These are phyloP conservation scores for Paramisgurnus dabryanus DNA, from an alignment of 2,113 vertebrate genomes.

Conservation along the genomic window DNA sequence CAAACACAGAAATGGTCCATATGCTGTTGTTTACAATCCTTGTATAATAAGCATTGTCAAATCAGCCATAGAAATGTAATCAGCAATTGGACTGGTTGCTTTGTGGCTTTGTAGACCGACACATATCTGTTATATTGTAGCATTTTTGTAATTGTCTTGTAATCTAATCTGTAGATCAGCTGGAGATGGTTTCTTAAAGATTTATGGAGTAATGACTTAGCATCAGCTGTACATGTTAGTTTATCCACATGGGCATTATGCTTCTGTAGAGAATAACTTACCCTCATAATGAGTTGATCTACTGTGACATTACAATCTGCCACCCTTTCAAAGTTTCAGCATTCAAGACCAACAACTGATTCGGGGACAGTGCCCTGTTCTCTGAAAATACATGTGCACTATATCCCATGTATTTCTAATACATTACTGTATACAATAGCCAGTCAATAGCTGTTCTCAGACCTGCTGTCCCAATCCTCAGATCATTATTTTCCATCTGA, in stretches of 20 bases:
- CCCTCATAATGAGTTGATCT: slow-evolving; percentile 14
- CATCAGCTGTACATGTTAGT: slow-evolving; percentile 18
- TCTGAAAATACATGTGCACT: not conserved
- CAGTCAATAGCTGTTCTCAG: not conserved
- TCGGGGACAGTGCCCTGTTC: not conserved
- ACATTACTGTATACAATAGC: not conserved
- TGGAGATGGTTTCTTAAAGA: not conserved
- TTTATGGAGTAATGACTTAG: not conserved
- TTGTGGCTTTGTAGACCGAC: not conserved
- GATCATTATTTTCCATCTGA: slow-evolving; percentile 18
- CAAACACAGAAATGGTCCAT: no score
- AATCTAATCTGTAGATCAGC: not conserved
- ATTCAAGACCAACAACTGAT: not conserved
- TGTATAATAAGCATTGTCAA: not conserved
- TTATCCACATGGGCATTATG: slow-evolving; percentile 3
- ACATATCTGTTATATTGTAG: not conserved
- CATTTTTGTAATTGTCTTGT: not conserved
- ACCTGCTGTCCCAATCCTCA: slow-evolving; percentile 1
- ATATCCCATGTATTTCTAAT: not conserved
- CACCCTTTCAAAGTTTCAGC: not conserved
- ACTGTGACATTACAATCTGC: slow-evolving; percentile 20
- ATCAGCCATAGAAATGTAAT: not conserved
- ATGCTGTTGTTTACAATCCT: not conserved
- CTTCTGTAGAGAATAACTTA: slow-evolving; percentile 6
- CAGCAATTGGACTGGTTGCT: not conserved